Conservation (phyloP, 1,140 invertebrate genomes). For the Cotesia chilonis region DNA sequence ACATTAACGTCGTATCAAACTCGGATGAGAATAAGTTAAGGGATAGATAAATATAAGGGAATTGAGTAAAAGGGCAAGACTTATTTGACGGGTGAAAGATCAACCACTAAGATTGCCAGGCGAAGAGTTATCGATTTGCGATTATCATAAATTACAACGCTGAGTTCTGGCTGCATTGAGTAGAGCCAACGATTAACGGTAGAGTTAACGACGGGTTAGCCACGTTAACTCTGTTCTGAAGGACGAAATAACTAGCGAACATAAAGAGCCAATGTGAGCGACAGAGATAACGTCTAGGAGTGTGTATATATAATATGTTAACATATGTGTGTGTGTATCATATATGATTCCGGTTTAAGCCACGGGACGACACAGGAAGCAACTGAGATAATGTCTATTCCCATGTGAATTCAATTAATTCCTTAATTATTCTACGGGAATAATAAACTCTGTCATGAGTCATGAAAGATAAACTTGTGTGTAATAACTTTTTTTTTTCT, state of each 20-base stretch:
- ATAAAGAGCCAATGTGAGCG: not conserved
- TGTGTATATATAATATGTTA: not conserved
- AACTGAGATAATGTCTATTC: constrained; percentile 30
- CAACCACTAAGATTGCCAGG: constrained; percentile 37
- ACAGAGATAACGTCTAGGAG: not conserved
- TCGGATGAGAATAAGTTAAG: not conserved
- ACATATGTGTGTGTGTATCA: not conserved
- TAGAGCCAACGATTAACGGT: constrained; percentile 47
- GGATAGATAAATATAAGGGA: not conserved
- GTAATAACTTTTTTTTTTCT: not conserved
- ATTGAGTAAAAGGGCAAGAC: constrained; percentile 24
- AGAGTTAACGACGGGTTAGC: constrained; percentile 52
- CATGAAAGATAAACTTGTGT: constrained; percentile 19
- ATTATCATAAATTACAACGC: constrained; percentile 57
- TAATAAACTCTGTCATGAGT: constrained; percentile 32
- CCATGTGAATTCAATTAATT: constrained; percentile 37
- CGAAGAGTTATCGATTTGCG: constrained; percentile 54
- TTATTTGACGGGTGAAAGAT: constrained; percentile 47
- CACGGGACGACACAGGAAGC: constrained; percentile 34
- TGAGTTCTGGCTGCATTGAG: not conserved
- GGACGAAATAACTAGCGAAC: constrained; percentile 23
- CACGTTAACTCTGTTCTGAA: constrained; percentile 47
- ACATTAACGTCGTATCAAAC: constrained; percentile 2
- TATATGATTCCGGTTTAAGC: constrained; percentile 27
- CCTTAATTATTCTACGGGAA: constrained; percentile 34